A percentile compares a stretch with the other conserved stretches of the same genome.
These are phyloP conservation scores for Phylloscopus trochiloides DNA, from an alignment of 2,113 vertebrate genomes.

Conservation along the genomic window DNA sequence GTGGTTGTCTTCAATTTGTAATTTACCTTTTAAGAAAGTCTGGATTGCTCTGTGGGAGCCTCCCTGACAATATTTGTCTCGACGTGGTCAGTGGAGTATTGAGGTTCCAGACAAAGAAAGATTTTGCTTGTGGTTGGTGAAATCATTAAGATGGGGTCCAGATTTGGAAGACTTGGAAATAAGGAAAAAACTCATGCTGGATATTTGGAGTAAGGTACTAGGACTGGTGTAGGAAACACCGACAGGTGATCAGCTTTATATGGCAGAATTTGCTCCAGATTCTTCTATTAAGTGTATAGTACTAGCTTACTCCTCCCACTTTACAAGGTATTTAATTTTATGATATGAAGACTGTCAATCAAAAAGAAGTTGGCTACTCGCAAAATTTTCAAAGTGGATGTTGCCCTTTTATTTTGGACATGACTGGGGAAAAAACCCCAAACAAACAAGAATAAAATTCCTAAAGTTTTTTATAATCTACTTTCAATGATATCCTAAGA, in stretches of 20 bases:
- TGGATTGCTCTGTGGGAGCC: not conserved
- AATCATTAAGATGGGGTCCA: not conserved
- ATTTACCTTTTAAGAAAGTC: slow-evolving; percentile 28
- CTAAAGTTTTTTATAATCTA: not conserved
- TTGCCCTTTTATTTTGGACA: not conserved
- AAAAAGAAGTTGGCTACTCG: not conserved
- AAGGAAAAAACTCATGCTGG: not conserved
- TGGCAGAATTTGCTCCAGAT: not conserved
- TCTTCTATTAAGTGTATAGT: not conserved
- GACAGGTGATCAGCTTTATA: not conserved
- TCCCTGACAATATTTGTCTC: not conserved
- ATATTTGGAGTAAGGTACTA: not conserved
- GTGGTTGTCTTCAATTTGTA: slow-evolving; percentile 16
- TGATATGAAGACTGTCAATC: not conserved
- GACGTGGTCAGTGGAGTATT: not conserved
- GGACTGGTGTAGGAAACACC: not conserved
- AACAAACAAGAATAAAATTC: not conserved
- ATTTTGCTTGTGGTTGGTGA: not conserved
- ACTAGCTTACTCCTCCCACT: not conserved
- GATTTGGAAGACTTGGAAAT: not conserved
- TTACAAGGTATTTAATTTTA: not conserved
- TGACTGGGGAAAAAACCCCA: accelerated
- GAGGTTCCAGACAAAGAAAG: not conserved
- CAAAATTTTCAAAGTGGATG: not conserved
- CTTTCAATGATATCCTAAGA: not conserved